phyloP scores from a whole-genome alignment of 2,888 invertebrate genomes.

The Trissolcus japonicus region DNA sequence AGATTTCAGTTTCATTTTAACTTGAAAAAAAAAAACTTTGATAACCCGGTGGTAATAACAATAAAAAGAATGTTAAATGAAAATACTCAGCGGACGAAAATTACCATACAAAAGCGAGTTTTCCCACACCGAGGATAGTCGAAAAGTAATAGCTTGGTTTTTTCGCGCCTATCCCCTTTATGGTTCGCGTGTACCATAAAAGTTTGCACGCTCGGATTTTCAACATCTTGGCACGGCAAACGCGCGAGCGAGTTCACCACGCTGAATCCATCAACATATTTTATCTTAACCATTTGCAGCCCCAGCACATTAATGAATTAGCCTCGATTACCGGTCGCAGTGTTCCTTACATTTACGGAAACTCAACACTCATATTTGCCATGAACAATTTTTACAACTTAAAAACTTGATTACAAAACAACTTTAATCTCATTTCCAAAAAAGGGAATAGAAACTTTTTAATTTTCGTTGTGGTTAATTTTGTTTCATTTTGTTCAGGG shows the following conservation, averaged over 20 bases:
- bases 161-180: slow-evolving; percentile 35
- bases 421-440: too few relatives aligned
- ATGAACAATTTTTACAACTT: too few relatives aligned
- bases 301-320: slow-evolving; percentile 41
- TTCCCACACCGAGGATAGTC: slow-evolving; percentile 34
- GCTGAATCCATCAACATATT: slow-evolving; percentile 44
- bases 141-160: slow-evolving; percentile 28
- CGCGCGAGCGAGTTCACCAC: slow-evolving; percentile 12
- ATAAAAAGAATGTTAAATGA: too few relatives aligned
- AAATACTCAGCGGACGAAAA: not conserved
- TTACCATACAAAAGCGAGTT: slow-evolving; percentile 41
- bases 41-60: not conserved
- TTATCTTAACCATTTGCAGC: slow-evolving; percentile 32
- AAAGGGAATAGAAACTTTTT: too few relatives aligned
- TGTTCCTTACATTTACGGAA: slow-evolving; percentile 32
- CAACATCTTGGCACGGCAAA: slow-evolving; percentile 18
- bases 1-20: not conserved
- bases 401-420: too few relatives aligned
- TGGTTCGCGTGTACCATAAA: slow-evolving; percentile 24
- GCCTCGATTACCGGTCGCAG: slow-evolving; percentile 25
- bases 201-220: slow-evolving; percentile 21
- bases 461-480: too few relatives aligned
- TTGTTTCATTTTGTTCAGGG: too few relatives aligned
- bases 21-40: slow-evolving; percentile 3
- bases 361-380: slow-evolving; percentile 19